These are phyloP conservation scores for Atopsyche davidsoni DNA, from an alignment of 1,140 invertebrate genomes.

Conservation along the genomic window DNA sequence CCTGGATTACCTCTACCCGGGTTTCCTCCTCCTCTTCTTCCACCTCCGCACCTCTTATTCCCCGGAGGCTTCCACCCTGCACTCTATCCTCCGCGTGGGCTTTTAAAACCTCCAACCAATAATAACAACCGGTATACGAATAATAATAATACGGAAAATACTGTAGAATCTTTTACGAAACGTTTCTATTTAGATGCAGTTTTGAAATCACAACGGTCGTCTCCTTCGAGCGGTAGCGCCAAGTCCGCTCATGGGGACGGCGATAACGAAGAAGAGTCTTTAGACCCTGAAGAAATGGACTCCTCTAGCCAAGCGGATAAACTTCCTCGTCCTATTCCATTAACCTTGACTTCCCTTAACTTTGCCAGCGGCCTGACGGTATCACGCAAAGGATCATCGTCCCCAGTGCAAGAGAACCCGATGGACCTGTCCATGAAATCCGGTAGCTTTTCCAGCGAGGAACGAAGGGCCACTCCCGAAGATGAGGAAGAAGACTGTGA, in stretches of 20 bases:
- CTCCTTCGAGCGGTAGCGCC: conserved; percentile 33
- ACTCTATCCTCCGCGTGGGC: conserved; percentile 54
- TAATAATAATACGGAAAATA: conserved; percentile 39
- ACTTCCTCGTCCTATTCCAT: conserved; percentile 25
- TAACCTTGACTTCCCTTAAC: conserved; percentile 24
- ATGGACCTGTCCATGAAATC: conserved; percentile 73
- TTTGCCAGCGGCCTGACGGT: conserved; percentile 21
- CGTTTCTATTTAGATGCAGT: conserved; percentile 67
- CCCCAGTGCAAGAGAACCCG: conserved; percentile 62
- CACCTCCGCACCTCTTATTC: conserved; percentile 58
- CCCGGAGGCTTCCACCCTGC: conserved; percentile 57
- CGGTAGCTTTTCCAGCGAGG: conserved; percentile 47
- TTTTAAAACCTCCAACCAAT: conserved; percentile 52
- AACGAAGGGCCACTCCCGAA: conserved; percentile 40
- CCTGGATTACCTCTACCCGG: conserved; percentile 55
- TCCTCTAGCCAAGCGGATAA: conserved; percentile 42
- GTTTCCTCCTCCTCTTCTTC: conserved; percentile 59
- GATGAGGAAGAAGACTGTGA: conserved; percentile 37
- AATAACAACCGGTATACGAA: conserved; percentile 56
- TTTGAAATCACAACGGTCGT: conserved; percentile 57
- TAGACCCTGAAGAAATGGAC: conserved; percentile 42
- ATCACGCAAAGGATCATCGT: conserved; percentile 40
- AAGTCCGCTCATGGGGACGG: conserved; percentile 31
- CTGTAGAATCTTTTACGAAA: conserved; percentile 56
- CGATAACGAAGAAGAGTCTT: conserved; percentile 35